Evolutionary conservation across 1,140 invertebrate species (phyloP).

Genomic region (Scaptomyza montana): DNA sequence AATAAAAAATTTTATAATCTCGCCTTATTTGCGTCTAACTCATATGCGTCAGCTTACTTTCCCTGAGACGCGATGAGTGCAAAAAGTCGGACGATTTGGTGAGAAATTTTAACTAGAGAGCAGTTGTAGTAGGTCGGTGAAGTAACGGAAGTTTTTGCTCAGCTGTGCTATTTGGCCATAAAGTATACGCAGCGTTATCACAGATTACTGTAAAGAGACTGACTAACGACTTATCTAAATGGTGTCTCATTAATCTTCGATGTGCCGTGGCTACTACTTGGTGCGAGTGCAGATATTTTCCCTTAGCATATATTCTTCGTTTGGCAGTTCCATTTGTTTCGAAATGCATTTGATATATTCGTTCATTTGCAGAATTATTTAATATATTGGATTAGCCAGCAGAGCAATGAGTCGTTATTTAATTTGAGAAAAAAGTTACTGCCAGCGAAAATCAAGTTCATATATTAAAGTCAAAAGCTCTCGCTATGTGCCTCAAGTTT

Average conservation of each 20-base stretch:
- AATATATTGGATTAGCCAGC: conserved; percentile 8
- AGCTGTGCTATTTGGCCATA: conserved; percentile 18
- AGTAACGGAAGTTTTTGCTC: conserved; percentile 43
- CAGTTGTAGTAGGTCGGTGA: not conserved
- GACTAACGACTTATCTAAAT: conserved; percentile 36
- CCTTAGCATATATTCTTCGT: conserved; percentile 23
- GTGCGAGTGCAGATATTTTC: not conserved
- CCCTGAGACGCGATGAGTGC: not conserved
- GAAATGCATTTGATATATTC: conserved; percentile 37
- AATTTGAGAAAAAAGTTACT: conserved; percentile 64
- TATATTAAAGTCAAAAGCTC: conserved; percentile 53
- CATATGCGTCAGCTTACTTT: not conserved
- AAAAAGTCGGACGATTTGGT: conserved; percentile 29
- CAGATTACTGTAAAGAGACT: conserved; percentile 11
- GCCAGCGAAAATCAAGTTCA: conserved; percentile 44
- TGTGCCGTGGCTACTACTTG: conserved; percentile 4
- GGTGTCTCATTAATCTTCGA: conserved; percentile 41
- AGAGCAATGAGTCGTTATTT: conserved; percentile 70
- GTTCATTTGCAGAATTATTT: conserved; percentile 2
- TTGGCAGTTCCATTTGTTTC: conserved; percentile 32
- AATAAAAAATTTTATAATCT: conserved; percentile 48
- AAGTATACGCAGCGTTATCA: conserved; percentile 35
- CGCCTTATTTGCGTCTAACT: conserved; percentile 19
- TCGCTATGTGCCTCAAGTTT: conserved; percentile 41
- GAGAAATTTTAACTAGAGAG: not conserved